Percentiles rank a stretch among this genome's conserved stretches.
These are phyloP conservation scores for Pandemis corylana DNA, from an alignment of 2,888 invertebrate species.

Conservation along the genomic window DNA sequence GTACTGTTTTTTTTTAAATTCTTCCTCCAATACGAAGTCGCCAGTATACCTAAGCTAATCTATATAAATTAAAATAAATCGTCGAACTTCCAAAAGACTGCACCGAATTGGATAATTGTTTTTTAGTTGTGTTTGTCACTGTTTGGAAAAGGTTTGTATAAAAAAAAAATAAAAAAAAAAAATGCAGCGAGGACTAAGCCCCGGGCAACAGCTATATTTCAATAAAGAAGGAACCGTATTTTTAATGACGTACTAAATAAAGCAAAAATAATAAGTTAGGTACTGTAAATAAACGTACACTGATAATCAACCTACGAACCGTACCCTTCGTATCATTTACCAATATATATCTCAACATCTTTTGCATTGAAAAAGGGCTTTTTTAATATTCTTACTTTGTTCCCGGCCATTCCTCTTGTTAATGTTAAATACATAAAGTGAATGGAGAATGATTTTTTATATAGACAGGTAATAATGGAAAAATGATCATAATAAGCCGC, in stretches of 20 bases:
- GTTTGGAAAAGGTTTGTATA: too few species aligned
- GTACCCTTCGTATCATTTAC: not conserved
- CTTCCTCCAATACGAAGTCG: too few species aligned
- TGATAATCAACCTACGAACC: not conserved
- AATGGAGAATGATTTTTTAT: slow-evolving; percentile 38
- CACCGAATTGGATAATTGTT: too few species aligned
- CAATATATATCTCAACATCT: not conserved
- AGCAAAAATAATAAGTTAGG: not conserved
- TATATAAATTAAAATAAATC: too few species aligned
- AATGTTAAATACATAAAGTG: slow-evolving; percentile 60
- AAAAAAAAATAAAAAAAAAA: too few species aligned
- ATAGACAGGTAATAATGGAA: slow-evolving; percentile 49
- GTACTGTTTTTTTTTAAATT: too few species aligned
- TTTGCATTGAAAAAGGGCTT: slow-evolving; percentile 7
- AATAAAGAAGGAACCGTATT: not conserved
- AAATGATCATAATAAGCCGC: slow-evolving; percentile 49
- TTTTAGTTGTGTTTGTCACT: too few species aligned
- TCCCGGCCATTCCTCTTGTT: slow-evolving; percentile 60
- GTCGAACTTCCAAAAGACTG: too few species aligned
- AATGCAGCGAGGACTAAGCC: too few species aligned
- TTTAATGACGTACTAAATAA: not conserved
- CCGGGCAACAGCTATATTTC: too few species aligned
- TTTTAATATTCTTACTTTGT: slow-evolving; percentile 60
- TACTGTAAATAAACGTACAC: too few species aligned
- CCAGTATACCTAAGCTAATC: too few species aligned